Evolutionary conservation across 2,888 invertebrate species (phyloP), one percentile per base, ranked within the genome.

Genomic region (Thecocarcelia acutangulata): DNA sequence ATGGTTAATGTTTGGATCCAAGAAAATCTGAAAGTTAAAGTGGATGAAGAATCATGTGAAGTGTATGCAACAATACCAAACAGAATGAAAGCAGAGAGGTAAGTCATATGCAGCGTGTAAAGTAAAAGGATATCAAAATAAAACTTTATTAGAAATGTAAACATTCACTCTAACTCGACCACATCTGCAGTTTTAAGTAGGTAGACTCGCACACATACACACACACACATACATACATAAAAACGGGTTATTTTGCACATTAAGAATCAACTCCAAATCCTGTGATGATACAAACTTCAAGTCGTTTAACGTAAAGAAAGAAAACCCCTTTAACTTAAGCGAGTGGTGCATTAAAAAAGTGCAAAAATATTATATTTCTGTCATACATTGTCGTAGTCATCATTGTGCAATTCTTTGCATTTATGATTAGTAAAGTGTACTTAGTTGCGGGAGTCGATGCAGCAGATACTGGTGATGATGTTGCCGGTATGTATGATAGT

Each of bases 351-450:
- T 46, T 24, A 76, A 48, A 72, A 82, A 58, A 77, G 50, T 64
- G 70, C 28, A 73, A 44, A 59, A 76, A 21, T 61, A 19, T 61
- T 58, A 24, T 64, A 70, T 48, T 63, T 50, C 28, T 68, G 64
- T 58, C 73, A 73, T 58, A 75, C 72, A 81, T 56, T 68, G 70
- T 61, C 76, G 42, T 37, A 44, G 58, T 63, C 72, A 72, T 80
- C 72, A 80, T 70, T 79, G 66, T 73, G 76, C 58, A 75, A 73
- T 83, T 79, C 80, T 84, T 84, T 83, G 84, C 84, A 83, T 84
- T 84, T 84, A 83, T 84, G 83, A 84, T 84, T 82, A 83, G 84
- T 73, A 74, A 46, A 61, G 54, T 54, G 73, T 61, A 63, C 52
- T 69, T 46, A 42, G 50, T 56, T 69, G 73, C 52, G 19, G 58